Evolutionary conservation across 2,888 invertebrate species (phyloP).

Genomic region (Mesorhabditis belari): DNA sequence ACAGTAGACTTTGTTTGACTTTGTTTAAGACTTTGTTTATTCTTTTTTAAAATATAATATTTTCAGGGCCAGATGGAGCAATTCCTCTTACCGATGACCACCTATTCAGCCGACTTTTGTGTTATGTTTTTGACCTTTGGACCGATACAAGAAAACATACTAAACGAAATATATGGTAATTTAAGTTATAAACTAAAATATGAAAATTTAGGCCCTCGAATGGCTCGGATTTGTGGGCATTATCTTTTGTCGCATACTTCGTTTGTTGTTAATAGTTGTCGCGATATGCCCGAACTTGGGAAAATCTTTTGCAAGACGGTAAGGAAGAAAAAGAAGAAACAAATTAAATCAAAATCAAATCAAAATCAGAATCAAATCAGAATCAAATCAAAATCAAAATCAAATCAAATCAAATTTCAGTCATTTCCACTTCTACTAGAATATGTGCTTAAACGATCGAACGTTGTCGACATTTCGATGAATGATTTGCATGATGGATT

Average conservation of each 20-base stretch:
- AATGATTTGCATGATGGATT: neutral
- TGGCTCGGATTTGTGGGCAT: neutral
- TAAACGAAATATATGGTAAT: too few species aligned
- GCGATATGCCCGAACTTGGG: neutral
- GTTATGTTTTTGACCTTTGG: neutral
- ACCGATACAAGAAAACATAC: neutral
- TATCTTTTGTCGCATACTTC: neutral
- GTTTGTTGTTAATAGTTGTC: neutral
- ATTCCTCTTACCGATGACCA: neutral
- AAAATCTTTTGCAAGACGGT: neutral
- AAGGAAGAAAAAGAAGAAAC: neutral
- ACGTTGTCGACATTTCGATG: neutral
- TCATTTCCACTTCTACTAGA: neutral
- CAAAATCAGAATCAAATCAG: too few species aligned
- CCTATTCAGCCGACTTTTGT: neutral
- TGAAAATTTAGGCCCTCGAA: neutral
- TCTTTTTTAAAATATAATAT: too few species aligned
- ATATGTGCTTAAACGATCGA: neutral
- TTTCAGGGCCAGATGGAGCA: too few species aligned
- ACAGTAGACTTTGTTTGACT: too few species aligned
- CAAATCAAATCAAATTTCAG: too few species aligned
- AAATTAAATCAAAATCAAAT: too few species aligned
- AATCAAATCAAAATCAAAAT: too few species aligned
- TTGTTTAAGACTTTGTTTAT: too few species aligned
- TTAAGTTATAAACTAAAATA: too few species aligned